Conservation (phyloP, 2,113 vertebrate species). For the Neotoma lepida region DNA sequence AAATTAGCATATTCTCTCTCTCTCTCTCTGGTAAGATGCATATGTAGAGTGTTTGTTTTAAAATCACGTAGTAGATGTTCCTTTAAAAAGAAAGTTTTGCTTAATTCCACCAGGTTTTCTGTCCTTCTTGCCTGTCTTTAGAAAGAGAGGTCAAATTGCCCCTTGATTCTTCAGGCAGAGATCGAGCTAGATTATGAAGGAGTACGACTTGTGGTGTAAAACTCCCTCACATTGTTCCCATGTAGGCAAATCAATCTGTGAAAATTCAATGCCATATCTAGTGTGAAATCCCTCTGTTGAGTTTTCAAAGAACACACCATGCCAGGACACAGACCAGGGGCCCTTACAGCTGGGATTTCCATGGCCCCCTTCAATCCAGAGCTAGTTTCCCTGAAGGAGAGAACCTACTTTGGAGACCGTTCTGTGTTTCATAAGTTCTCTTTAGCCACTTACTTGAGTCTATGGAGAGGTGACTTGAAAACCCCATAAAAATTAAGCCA, state of each 20-base stretch:
- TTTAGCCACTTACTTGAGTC: constrained; percentile 63
- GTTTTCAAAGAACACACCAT: constrained; percentile 30
- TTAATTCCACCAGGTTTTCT: constrained; percentile 43
- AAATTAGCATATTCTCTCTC: background rate
- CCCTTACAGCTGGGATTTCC: constrained; percentile 53
- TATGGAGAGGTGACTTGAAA: constrained; percentile 57
- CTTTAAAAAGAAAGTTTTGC: constrained; percentile 44
- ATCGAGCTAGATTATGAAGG: background rate
- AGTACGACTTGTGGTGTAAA: constrained; percentile 7
- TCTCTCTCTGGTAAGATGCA: background rate
- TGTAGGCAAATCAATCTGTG: constrained; percentile 44
- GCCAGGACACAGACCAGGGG: constrained; percentile 52
- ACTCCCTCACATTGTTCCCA: background rate
- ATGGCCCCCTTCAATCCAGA: constrained; percentile 23
- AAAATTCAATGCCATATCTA: constrained; percentile 49
- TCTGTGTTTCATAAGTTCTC: constrained; percentile 60
- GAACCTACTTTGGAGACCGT: constrained; percentile 55
- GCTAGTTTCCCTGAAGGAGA: constrained; percentile 60
- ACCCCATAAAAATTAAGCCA: constrained; percentile 43
- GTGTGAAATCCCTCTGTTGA: constrained; percentile 22
- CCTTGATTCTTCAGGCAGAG: constrained; percentile 23
- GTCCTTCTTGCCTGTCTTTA: constrained; percentile 43
- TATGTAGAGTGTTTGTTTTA: background rate
- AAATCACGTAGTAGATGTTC: constrained; percentile 35
- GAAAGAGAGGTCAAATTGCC: constrained; percentile 40